Evolutionary conservation across 2,888 invertebrate genomes (phyloP), one percentile per base, ranked within the genome.

Genomic region (Sacculina carcini): DNA sequence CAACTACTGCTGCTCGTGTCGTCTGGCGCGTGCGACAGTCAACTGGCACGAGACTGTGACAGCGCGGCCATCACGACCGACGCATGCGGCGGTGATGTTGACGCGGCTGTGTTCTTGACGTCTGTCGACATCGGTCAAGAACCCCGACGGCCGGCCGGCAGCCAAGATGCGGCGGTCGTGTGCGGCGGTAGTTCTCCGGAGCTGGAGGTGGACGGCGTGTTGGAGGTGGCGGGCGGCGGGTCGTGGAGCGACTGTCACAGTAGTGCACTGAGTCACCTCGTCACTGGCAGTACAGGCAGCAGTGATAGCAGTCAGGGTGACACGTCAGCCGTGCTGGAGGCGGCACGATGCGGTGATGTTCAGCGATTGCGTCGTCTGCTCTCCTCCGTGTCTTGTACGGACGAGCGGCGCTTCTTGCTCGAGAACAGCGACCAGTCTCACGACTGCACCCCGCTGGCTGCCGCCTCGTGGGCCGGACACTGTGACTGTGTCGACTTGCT

Each of bases 271-370:
- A 10, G 34, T 34, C 34, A 10, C 34, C 10, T 10, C 34, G 12
- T 12, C 10, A n/a, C 34, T 10, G 12, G 34, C 12, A 34, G 34
- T 12, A 10, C 34, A 34, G n/a, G n/a, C 4, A 16, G 36, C 36
- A 36, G 36, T 1, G 78, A 81, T 66, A 78, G 78, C 61, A 77
- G 80, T 7, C 80, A 82, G 65, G 72, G 74, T 48, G 86, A 86
- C 61, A 86, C 86, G 31, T 87, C 86, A 90, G 85, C 84, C 31
- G 82, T 86, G 14, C 68, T 87, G 46, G 69, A 90, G 52, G 87
- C 90, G 4, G 87, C 90, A 21, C 87, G 90, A 12, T 92, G 90
- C 90, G 90, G 87, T 47, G 92, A n/a, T n/a, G 92, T 1, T 90
- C 92, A 61, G 79, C 80, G 1, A 63, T 61, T 28, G 63, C 63